phyloP scores from a whole-genome alignment of 2,888 invertebrate species.

The Microplitis manilae region DNA sequence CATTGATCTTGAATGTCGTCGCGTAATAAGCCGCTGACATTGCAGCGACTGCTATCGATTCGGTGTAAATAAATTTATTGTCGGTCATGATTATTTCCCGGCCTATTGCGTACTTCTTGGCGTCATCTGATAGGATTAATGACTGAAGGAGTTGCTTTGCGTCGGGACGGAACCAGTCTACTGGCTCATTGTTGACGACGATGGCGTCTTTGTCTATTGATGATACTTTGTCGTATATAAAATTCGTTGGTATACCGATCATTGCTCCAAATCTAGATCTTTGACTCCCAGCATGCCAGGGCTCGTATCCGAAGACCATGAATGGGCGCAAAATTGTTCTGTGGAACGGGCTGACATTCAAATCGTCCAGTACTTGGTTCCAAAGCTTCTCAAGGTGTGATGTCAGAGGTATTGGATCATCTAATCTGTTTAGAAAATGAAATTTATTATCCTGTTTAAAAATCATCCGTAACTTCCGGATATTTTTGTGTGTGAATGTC shows the following conservation, averaged over 20 bases:
- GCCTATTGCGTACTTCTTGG: conserved; percentile 86
- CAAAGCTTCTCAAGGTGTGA: conserved; percentile 73
- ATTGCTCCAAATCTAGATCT: conserved; percentile 75
- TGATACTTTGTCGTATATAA: conserved; percentile 74
- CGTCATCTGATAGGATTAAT: conserved; percentile 82
- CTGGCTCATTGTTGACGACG: conserved; percentile 75
- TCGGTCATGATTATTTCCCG: conserved; percentile 80
- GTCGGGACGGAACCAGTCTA: conserved; percentile 79
- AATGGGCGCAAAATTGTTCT: conserved; percentile 77
- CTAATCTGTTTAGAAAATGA: not conserved
- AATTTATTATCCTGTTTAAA: not conserved
- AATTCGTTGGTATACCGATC: conserved; percentile 84
- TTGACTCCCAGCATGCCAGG: conserved; percentile 79
- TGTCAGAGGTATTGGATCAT: conserved; percentile 68
- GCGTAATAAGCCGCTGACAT: conserved; percentile 15
- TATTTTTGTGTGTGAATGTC: too few species aligned
- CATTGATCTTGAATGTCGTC: conserved; percentile 70
- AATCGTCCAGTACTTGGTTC: conserved; percentile 76
- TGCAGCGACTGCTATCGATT: conserved; percentile 73
- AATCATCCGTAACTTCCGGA: not conserved
- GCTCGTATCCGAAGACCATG: conserved; percentile 81
- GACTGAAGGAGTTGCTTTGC: conserved; percentile 79
- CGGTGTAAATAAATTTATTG: conserved; percentile 75
- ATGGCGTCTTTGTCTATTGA: conserved; percentile 77
- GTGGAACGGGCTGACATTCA: conserved; percentile 74